Evolutionary conservation across 2,888 invertebrate species (phyloP), one percentile per base, ranked within the genome.

Genomic region (Aquatica leii): DNA sequence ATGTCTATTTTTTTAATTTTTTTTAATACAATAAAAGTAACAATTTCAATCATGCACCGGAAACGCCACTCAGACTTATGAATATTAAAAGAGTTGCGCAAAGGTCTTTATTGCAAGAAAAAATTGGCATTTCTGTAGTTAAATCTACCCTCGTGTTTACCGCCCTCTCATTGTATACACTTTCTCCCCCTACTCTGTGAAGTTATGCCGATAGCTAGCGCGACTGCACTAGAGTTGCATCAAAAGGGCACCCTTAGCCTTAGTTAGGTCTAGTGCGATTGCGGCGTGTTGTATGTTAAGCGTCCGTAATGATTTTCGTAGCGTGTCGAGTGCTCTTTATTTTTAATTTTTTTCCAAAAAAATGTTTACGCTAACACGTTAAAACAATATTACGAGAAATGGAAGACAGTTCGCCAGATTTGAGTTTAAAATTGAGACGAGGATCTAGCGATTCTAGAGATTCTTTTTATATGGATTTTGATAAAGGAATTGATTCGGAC

Each of bases 391-490:
- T 8, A 37, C n/a, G 21, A 62, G 73, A 63, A 51, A 85, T 85
- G 83, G 86, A 86, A 84, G 93, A 94, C 85, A 93, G 93, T 81
- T 93, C 93, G 63, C 93, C 93, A 67, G 93, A 94, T 83, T 83
- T 94, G 82, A 93, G 93, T 84, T 86, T 94, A 69, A 92, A 93
- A 83, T 83, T 94, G 79, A 87, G 94, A 73, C 88, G 93, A 62
- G 93, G 93, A 54, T 93, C 93, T 35, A 93, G 92, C 79, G 94
- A 93, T 82, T 94, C 94, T 34, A 86, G 93, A 69, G 94, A 94
- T 81, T 93, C 93, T 58, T 94, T 93, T 81, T 94, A 94, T 77
- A 93, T 94, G 93, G 93, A 94, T 83, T 93, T 94, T 79, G 94
- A 93, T 75, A 92, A 92, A 84, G 94, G 94, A 65, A 94, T 94